These are phyloP conservation scores for Drosophila burlai DNA, from an alignment of 1,140 invertebrate genomes.

Conservation along the genomic window DNA sequence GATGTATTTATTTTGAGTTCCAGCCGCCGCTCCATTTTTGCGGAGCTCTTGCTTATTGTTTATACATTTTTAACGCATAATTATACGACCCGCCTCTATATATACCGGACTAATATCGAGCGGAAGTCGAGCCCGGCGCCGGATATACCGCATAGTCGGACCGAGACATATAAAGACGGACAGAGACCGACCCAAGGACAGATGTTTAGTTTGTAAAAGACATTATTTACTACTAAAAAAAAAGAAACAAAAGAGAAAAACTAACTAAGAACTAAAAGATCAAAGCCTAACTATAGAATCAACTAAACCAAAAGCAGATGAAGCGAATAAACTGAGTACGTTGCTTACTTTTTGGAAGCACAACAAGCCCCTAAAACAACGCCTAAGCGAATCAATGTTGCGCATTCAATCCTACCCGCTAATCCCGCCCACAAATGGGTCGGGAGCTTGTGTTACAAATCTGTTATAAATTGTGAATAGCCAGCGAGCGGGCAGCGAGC, in stretches of 20 bases:
- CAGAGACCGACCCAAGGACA: constrained; percentile 6
- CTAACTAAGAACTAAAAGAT: constrained; percentile 17
- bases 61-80: constrained; percentile 22
- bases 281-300: constrained; percentile 27
- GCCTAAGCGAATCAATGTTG: constrained; percentile 11
- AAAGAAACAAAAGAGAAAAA: too few relatives aligned
- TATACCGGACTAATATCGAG: constrained; percentile 8
- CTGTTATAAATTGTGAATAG: constrained; percentile 25
- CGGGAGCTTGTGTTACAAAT: constrained; percentile 9
- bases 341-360: constrained; percentile 41
- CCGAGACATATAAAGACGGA: background rate
- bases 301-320: constrained; percentile 35
- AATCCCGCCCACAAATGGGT: background rate
- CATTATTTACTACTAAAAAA: constrained; percentile 46
- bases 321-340: constrained; percentile 36
- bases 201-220: constrained; percentile 56
- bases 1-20: constrained; percentile 51
- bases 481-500: background rate
- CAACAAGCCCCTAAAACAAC: constrained; percentile 5
- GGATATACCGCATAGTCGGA: background rate
- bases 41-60: constrained; percentile 38
- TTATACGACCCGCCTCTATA: constrained; percentile 11
- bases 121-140: background rate
- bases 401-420: constrained; percentile 26
- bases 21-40: constrained; percentile 41